These are phyloP conservation scores for Microctenopoma stevenorrisi DNA, from an alignment of 2,797 vertebrate species.

Conservation along the genomic window DNA sequence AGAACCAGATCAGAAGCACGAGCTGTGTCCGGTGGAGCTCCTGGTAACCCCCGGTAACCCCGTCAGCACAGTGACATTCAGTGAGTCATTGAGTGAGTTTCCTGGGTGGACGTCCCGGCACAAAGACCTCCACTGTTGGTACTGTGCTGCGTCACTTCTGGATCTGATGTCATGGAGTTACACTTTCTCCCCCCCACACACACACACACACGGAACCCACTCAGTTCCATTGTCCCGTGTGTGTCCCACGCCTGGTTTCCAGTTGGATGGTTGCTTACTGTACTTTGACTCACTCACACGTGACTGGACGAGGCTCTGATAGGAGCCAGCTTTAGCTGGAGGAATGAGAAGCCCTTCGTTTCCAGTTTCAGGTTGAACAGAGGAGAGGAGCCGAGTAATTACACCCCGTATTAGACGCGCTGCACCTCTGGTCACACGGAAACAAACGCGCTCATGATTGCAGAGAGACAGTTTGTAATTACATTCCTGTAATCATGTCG, in stretches of 20 bases:
- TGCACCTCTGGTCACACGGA: not conserved
- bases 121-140: slow-evolving; percentile 47
- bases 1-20: too few species aligned
- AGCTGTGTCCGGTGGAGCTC: too few species aligned
- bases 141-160: slow-evolving; percentile 47
- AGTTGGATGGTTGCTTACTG: not conserved
- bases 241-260: slow-evolving; percentile 3
- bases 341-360: not conserved
- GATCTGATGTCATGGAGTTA: slow-evolving; percentile 47
- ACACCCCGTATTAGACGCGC: not conserved
- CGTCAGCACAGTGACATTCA: too few species aligned
- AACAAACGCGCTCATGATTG: not conserved
- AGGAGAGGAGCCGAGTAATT: not conserved
- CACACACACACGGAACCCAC: not conserved
- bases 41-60: too few species aligned
- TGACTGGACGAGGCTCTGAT: not conserved
- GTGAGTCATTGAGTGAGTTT: too few species aligned
- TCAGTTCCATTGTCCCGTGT: slow-evolving; percentile 1
- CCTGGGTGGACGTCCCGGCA: not conserved
- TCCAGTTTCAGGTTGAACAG: not conserved
- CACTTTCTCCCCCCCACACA: slow-evolving; percentile 28
- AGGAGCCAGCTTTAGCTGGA: not conserved
- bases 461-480: slow-evolving; percentile 12
- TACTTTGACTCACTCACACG: slow-evolving; percentile 26
- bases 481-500: not conserved